Evolutionary conservation across 1,140 invertebrate species (phyloP).

Genomic region (Eupristina koningsbergeri): DNA sequence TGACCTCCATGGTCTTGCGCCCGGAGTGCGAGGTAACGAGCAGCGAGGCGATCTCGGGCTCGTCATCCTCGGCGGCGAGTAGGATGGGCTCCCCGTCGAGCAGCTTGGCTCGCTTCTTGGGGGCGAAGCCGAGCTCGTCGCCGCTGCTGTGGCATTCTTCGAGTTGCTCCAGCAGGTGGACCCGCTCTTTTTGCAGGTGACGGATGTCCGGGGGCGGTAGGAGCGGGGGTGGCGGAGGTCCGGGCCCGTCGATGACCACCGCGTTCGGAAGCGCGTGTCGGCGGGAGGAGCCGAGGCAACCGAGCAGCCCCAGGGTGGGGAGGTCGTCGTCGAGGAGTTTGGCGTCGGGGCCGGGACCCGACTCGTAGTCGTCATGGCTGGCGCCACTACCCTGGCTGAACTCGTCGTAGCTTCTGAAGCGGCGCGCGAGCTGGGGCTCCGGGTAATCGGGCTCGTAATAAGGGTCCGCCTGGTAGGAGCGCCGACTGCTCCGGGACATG

Average conservation of each 20-base stretch:
- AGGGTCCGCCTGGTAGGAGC: constrained; percentile 67
- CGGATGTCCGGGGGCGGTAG: constrained; percentile 75
- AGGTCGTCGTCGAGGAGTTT: constrained; percentile 38
- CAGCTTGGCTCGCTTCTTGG: constrained; percentile 79
- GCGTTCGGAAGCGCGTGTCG: constrained; percentile 66
- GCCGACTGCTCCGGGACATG: constrained; percentile 62
- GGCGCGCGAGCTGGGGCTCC: constrained; percentile 66
- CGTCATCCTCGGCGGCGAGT: constrained; percentile 65
- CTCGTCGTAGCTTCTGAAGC: constrained; percentile 78
- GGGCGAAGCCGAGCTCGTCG: constrained; percentile 77
- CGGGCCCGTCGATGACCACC: constrained; percentile 62
- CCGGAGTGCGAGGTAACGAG: constrained; percentile 70
- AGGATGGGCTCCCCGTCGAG: constrained; percentile 68
- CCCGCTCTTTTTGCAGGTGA: constrained; percentile 81
- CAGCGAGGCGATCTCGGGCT: constrained; percentile 71
- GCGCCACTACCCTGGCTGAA: constrained; percentile 78
- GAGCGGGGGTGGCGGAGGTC: constrained; percentile 59
- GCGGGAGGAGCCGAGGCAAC: constrained; percentile 64
- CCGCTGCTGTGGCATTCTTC: constrained; percentile 83
- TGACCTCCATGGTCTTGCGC: constrained; percentile 74
- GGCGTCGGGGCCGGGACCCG: constrained; percentile 15
- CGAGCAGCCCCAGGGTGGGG: constrained; percentile 55
- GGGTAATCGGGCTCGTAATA: constrained; percentile 70
- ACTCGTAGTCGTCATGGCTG: constrained; percentile 76
- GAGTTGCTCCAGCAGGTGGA: constrained; percentile 80